Base-by-base conservation (phyloP, 2,888 invertebrate genomes). In the Eulithis prunata region DNA sequence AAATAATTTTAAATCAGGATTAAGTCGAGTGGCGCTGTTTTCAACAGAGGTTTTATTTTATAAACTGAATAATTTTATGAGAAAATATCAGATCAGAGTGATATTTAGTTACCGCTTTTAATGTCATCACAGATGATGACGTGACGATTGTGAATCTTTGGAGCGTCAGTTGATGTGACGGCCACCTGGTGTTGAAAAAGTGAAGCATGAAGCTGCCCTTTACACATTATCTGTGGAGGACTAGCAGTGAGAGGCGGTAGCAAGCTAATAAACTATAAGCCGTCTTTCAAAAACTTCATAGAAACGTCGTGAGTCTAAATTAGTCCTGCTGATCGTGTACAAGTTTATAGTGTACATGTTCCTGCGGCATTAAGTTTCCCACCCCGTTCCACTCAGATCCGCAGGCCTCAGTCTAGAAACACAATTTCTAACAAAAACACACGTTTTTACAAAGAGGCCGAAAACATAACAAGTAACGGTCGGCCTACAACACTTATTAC, bases 371-470 rank as follows among this genome's bases (percentile, higher is more conserved):
- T 13, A 36, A 45, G 1, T 41, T 51, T 53, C 59, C 64, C 65
- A 13, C 57, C 65, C 65, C 66, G 13, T 66, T 58, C 66, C 66
- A 56, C 62, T 28, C 21, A 36, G 55, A 66, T 62, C 58, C 57
- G 7, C 28, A 62, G 14, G 60, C 32, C 54, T 14, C 14, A 45
- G 36, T 38, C n/a, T 21, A 51, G 36, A 46, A 62, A 62, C n/a
- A 43, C 61, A 3, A 13, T 43, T 32, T 56, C 21, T n/a, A 10
- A 32, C 13, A 38, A 56, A 43, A 62, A 52, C 28, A 45, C 36
- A 52, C n/a, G 45, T 52, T 14, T 46, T 2, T 46, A 51, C 45
- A 54, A 46, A 52, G 8, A 21, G 56, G 47, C 58, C 51, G 32
- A 21, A 65, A 66, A 62, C 66, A 10, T 62, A 58, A 59, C 59